Percentiles rank a stretch among this genome's conserved stretches.
These are phyloP conservation scores for Acrocera orbiculus DNA, from an alignment of 2,888 invertebrate genomes.

Conservation along the genomic window DNA sequence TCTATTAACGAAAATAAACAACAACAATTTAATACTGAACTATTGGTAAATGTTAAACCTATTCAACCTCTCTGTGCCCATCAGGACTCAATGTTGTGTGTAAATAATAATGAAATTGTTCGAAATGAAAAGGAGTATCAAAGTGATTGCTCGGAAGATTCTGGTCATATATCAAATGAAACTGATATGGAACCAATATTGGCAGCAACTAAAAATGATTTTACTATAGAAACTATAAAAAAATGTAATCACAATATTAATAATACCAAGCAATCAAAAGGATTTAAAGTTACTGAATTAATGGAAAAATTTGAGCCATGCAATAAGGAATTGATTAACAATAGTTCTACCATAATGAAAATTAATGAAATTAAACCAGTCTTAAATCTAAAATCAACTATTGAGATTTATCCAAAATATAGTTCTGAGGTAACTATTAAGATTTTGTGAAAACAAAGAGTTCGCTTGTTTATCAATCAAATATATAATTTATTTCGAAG, in stretches of 20 bases:
- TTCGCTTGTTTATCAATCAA: background rate
- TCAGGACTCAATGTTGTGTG: constrained; percentile 8
- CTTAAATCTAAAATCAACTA: constrained; percentile 24
- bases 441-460: constrained; percentile 16
- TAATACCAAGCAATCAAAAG: background rate
- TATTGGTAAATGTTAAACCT: constrained; percentile 23
- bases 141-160: constrained; percentile 62
- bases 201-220: constrained; percentile 9
- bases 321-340: constrained; percentile 1
- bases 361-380: constrained; percentile 25
- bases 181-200: constrained; percentile 30
- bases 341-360: constrained; percentile 14
- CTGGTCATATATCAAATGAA: constrained; percentile 65
- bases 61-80: constrained; percentile 8
- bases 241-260: background rate
- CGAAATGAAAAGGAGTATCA: constrained; percentile 34
- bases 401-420: constrained; percentile 29
- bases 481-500: background rate
- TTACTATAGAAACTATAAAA: background rate
- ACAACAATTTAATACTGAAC: constrained; percentile 22
- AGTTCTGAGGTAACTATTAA: constrained; percentile 32
- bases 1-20: no score
- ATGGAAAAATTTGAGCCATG: constrained; percentile 24
- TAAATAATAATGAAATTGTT: constrained; percentile 8
- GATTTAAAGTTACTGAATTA: constrained; percentile 21